Evolutionary conservation across 2,797 vertebrate species (phyloP).

Genomic region (Chloroceryle amazona): DNA sequence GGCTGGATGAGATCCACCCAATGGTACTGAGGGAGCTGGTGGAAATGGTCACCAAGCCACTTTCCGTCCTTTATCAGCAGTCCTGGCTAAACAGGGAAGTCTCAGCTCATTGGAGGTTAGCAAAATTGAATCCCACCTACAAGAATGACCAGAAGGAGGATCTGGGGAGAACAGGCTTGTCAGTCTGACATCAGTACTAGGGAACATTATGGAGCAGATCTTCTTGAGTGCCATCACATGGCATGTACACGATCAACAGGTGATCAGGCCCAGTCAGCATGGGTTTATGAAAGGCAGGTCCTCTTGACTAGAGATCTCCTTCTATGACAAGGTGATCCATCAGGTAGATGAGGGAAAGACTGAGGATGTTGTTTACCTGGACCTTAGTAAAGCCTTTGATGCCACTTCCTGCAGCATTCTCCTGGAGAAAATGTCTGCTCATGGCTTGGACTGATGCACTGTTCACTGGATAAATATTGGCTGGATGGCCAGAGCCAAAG

Average conservation of each 20-base stretch:
- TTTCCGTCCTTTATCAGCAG: neutral
- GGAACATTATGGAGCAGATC: neutral
- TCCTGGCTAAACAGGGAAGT: rapidly evolving
- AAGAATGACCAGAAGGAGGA: neutral
- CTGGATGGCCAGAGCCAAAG: no score
- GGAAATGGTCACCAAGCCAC: neutral
- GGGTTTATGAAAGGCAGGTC: neutral
- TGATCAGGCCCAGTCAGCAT: neutral
- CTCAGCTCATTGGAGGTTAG: neutral
- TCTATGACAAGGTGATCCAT: neutral
- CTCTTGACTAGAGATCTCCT: neutral
- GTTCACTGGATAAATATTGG: no score
- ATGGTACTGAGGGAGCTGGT: neutral
- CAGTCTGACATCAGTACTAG: rapidly evolving
- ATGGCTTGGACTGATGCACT: neutral
- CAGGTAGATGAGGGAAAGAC: neutral
- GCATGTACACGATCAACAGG: neutral
- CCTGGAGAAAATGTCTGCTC: neutral
- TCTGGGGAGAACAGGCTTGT: neutral
- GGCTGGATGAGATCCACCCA: rapidly evolving
- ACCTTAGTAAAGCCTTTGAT: neutral
- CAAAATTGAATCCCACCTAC: neutral
- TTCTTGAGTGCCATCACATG: neutral
- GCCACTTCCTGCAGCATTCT: neutral
- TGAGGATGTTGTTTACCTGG: neutral